These are phyloP conservation scores for Atherinomorus stipes DNA, from an alignment of 2,113 vertebrate species.

Conservation along the genomic window DNA sequence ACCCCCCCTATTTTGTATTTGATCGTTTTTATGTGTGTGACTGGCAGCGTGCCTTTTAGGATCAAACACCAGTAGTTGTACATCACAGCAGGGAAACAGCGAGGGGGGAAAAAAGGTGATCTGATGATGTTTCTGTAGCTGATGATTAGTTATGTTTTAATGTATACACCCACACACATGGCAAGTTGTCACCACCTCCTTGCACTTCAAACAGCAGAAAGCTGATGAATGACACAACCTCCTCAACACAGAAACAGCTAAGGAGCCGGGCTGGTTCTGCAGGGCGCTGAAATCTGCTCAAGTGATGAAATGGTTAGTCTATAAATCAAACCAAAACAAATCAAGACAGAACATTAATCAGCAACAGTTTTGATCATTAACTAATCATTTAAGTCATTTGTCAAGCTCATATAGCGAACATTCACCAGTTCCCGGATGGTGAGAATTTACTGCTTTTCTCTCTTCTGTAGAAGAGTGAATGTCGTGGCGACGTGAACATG, in stretches of 20 bases:
- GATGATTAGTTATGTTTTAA: constrained; percentile 60
- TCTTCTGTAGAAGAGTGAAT: neutral
- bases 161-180: constrained; percentile 18
- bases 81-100: constrained; percentile 45
- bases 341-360: neutral
- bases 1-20: constrained; percentile 42
- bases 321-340: constrained; percentile 2
- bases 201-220: constrained; percentile 28
- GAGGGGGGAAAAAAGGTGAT: constrained; percentile 7
- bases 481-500: neutral
- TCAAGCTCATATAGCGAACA: neutral
- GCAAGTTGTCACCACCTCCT: constrained; percentile 35
- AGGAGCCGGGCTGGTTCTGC: neutral
- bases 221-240: constrained; percentile 17
- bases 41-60: constrained; percentile 44
- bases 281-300: neutral
- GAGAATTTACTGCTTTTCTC: constrained; percentile 10
- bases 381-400: constrained; percentile 8
- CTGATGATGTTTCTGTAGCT: constrained; percentile 25
- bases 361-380: neutral
- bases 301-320: constrained; percentile 4
- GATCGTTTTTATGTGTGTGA: constrained; percentile 34
- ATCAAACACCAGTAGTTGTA: constrained; percentile 51
- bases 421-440: neutral
- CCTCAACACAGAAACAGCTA: neutral